phyloP scores from a whole-genome alignment of 53 echinoderm and acorn worm genomes.

The Holothuria scabra region DNA sequence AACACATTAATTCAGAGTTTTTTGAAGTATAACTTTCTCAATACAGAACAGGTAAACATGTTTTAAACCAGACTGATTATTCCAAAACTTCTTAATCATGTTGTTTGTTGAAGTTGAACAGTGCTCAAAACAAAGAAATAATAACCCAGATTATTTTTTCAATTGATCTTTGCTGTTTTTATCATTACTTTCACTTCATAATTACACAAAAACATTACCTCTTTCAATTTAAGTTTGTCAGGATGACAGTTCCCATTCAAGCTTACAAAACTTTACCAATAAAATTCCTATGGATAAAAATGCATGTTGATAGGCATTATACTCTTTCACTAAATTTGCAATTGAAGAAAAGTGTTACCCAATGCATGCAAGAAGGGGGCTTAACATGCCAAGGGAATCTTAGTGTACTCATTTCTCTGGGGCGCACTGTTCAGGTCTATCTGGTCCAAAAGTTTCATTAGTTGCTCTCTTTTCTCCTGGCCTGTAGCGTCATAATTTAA shows the following conservation, averaged over 20 bases:
- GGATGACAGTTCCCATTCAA: no score
- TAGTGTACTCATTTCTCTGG: neutral
- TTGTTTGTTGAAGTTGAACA: neutral
- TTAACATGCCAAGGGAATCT: no score
- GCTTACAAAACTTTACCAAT: no score
- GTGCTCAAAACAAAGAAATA: neutral
- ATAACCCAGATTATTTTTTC: no score
- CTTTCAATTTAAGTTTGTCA: no score
- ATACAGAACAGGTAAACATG: neutral
- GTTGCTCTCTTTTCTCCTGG: slow-evolving; percentile 19
- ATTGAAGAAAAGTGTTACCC: neutral
- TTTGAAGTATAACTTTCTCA: neutral
- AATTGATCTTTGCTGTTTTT: no score
- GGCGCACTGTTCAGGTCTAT: neutral
- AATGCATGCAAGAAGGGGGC: neutral
- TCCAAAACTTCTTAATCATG: neutral
- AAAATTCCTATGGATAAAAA: no score
- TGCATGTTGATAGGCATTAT: neutral
- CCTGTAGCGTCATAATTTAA: slow-evolving; percentile 20
- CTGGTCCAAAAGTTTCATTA: neutral
- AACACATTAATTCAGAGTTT: neutral
- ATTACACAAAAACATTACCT: no score
- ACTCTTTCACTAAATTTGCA: neutral
- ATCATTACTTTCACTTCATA: no score
- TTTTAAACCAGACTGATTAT: neutral